A percentile compares a stretch with the other conserved stretches of the same genome.
Evolutionary conservation across 2,113 vertebrate species (phyloP).

Genomic region (chimpanzee (Pan troglodytes)): NHGRI_mPanTro3-v2.1_pri NC_072401.2:113075001-113075500

Average conservation of each 20-base stretch:
- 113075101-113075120: not conserved
- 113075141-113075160: not conserved
- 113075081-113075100: not conserved
- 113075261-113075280: not conserved
- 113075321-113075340: not conserved
- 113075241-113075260: not conserved
- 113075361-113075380: not conserved
- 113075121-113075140: not conserved
- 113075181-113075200: not conserved
- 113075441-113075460: not conserved
- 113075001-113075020: not conserved
- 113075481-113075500: no score
- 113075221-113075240: not conserved
- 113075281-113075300: not conserved
- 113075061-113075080: not conserved
- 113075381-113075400: not conserved
- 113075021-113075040: not conserved
- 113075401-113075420: not conserved
- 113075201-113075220: not conserved
- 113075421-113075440: not conserved
- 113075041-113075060: not conserved
- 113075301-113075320: not conserved
- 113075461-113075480: not conserved
- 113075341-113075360: not conserved
- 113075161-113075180: not conserved